Conservation (phyloP, 2,113 vertebrate species). For the Gambusia holbrooki region DNA sequence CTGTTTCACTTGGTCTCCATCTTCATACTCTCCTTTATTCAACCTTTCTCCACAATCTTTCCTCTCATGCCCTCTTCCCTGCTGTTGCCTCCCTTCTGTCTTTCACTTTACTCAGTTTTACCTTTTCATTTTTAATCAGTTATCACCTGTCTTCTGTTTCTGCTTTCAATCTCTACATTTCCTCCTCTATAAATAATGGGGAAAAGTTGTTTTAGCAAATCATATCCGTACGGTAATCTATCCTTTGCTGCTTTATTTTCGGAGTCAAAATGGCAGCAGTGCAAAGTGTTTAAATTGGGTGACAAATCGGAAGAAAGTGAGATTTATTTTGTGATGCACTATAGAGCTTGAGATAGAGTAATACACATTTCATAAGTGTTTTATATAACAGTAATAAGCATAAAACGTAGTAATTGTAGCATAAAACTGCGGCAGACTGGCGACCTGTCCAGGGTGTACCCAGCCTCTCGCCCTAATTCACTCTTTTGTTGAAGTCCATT, state of each 20-base stretch:
- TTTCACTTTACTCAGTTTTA: conserved; percentile 5
- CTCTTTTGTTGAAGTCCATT: no score
- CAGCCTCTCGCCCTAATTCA: no score
- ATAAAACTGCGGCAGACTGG: not conserved
- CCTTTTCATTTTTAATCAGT: conserved; percentile 3
- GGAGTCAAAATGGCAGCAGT: conserved; percentile 30
- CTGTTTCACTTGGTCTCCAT: conserved; percentile 16
- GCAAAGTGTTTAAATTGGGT: not conserved
- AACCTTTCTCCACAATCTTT: not conserved
- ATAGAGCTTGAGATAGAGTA: conserved; percentile 2
- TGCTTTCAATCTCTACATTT: conserved; percentile 8
- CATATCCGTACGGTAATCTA: conserved; percentile 32
- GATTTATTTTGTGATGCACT: conserved; percentile 3
- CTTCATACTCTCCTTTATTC: not conserved
- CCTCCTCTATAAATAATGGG: conserved; percentile 26
- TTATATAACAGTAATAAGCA: conserved; percentile 2
- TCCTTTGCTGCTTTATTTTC: conserved; percentile 47
- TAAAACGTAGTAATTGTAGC: not conserved
- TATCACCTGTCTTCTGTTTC: not conserved
- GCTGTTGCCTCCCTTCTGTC: conserved; percentile 11
- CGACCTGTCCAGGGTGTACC: no score
- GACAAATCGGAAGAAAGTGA: conserved; percentile 32
- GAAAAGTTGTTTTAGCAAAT: conserved; percentile 55
- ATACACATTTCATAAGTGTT: no score
- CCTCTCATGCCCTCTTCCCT: not conserved